These are phyloP conservation scores for Drosophila kohkoa DNA, from an alignment of 1,140 invertebrate species.

Conservation along the genomic window DNA sequence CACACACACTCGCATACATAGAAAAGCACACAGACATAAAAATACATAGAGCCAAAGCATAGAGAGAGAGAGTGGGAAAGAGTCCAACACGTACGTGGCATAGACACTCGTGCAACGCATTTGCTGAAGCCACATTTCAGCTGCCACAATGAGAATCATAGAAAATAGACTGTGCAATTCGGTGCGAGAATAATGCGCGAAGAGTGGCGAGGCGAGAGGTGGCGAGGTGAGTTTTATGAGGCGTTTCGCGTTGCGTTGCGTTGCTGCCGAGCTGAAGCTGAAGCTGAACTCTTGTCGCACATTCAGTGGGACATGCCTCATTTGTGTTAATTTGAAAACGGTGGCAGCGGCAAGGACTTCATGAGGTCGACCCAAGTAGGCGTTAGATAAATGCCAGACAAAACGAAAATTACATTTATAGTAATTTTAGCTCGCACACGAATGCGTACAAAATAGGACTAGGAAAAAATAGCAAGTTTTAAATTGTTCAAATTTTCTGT, in stretches of 20 bases:
- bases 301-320: constrained; percentile 31
- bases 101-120: constrained; percentile 14
- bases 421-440: not conserved
- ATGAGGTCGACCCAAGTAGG: constrained; percentile 17
- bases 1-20: not conserved
- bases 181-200: constrained; percentile 11
- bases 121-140: constrained; percentile 24
- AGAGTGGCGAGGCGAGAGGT: not conserved
- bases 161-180: constrained; percentile 29
- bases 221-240: constrained; percentile 20
- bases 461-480: not conserved
- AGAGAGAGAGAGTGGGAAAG: not conserved
- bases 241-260: constrained; percentile 1
- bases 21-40: not conserved
- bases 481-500: constrained; percentile 13
- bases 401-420: not conserved
- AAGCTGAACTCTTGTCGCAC: constrained; percentile 19
- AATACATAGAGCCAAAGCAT: too few relatives aligned
- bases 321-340: constrained; percentile 45
- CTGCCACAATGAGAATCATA: constrained; percentile 30
- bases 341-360: constrained; percentile 3
- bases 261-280: too few relatives aligned
- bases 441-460: not conserved
- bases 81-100: not conserved
- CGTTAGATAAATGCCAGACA: not conserved